Evolutionary conservation across 92 coral and sea anemone species (phyloP).

Genomic region (Epizoanthus illoricatus): DNA sequence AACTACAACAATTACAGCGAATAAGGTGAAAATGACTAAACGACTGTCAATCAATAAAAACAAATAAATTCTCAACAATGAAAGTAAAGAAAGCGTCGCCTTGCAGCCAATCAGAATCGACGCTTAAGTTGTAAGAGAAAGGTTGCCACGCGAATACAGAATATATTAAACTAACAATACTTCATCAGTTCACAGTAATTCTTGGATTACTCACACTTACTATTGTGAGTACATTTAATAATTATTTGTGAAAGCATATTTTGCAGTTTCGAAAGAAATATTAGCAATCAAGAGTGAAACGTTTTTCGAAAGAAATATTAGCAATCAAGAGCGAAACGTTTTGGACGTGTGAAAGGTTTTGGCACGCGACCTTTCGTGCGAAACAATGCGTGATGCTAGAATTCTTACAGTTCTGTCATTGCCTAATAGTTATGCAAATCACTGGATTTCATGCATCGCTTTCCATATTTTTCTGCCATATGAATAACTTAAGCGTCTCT

Average conservation of each 20-base stretch:
- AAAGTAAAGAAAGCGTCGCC: neutral
- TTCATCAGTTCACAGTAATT: neutral
- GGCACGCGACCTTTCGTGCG: conserved; percentile 45
- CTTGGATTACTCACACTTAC: conserved; percentile 12
- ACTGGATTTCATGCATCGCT: conserved; percentile 20
- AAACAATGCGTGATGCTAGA: conserved; percentile 32
- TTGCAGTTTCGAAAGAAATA: neutral
- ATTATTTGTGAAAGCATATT: neutral
- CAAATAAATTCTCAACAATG: conserved; percentile 24
- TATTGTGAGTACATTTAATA: neutral
- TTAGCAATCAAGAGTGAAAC: neutral
- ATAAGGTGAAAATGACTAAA: conserved; percentile 10
- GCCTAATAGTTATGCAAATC: conserved; percentile 25
- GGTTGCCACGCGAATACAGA: conserved; percentile 41
- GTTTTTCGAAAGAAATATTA: neutral
- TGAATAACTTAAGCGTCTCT: conserved; percentile 33
- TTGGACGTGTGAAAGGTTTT: neutral
- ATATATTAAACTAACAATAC: conserved; percentile 2
- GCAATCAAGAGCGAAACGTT: neutral
- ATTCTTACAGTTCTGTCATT: conserved; percentile 14
- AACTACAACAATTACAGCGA: conserved; percentile 20
- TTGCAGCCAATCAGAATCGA: conserved; percentile 11
- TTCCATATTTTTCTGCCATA: conserved; percentile 18
- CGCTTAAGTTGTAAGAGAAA: neutral
- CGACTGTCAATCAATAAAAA: neutral